Conservation (phyloP, 92 coral and sea anemone genomes). For the Zoanthus solanderi region DNA sequence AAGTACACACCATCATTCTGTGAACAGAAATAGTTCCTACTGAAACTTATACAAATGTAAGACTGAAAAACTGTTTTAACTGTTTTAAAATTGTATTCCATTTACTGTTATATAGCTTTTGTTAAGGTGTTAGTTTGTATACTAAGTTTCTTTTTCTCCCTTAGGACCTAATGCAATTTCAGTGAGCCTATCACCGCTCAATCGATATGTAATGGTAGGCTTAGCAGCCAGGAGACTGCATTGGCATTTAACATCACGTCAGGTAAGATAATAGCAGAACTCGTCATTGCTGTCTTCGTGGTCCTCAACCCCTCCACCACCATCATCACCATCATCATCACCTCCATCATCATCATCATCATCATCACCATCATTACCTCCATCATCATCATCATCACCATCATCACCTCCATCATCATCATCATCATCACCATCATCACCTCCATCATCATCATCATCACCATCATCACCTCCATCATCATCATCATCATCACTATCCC, state of each 20-base stretch:
- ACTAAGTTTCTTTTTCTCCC: background rate
- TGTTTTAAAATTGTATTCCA: too few species aligned
- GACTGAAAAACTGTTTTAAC: too few species aligned
- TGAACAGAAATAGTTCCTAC: too few species aligned
- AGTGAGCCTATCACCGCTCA: constrained; percentile 85
- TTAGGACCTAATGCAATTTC: constrained; percentile 91
- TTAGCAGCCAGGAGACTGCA: constrained; percentile 84
- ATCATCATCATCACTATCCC: background rate
- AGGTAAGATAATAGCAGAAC: constrained; percentile 23
- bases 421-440: background rate
- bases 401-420: background rate
- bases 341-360: background rate
- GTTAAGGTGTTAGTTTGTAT: too few species aligned
- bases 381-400: background rate
- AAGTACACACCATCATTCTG: too few species aligned
- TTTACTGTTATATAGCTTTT: too few species aligned
- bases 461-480: background rate
- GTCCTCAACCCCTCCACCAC: background rate
- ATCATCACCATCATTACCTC: background rate
- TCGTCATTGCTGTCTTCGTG: background rate
- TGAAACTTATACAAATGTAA: too few species aligned
- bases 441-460: background rate
- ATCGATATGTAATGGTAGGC: constrained; percentile 87
- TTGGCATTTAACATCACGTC: constrained; percentile 89
- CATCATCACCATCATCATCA: background rate